These are phyloP conservation scores for Carposina sasakii DNA, from an alignment of 1,140 invertebrate species.

Conservation along the genomic window DNA sequence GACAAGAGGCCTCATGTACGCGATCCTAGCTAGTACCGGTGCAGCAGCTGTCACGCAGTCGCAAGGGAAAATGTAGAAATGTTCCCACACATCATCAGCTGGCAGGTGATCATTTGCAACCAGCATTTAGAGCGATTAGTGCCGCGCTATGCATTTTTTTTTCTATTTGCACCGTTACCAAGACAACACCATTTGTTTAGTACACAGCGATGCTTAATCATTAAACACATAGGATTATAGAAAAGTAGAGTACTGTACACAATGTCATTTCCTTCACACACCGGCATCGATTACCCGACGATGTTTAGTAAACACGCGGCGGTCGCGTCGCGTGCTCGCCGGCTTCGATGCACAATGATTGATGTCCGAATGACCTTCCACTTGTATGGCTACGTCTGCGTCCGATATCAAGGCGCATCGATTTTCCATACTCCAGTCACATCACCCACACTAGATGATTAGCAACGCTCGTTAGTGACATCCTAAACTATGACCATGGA, in stretches of 20 bases:
- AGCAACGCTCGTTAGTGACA: conserved; percentile 19
- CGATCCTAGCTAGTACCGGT: conserved; percentile 13
- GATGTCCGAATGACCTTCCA: conserved; percentile 49
- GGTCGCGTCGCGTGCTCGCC: conserved; percentile 32
- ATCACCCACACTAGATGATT: conserved; percentile 36
- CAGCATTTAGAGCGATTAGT: conserved; percentile 23
- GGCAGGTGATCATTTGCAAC: conserved; percentile 55
- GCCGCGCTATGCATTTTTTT: conserved; percentile 31
- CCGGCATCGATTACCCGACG: too few species aligned
- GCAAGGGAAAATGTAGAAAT: conserved; percentile 48
- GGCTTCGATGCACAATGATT: conserved; percentile 36
- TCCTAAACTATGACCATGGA: background rate
- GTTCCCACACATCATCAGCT: conserved; percentile 63
- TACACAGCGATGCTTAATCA: conserved; percentile 36
- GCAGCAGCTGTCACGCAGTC: conserved; percentile 14
- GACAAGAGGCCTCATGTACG: too few species aligned
- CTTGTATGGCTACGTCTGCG: conserved; percentile 34
- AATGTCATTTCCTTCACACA: too few species aligned
- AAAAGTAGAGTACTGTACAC: too few species aligned
- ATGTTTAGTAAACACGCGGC: conserved; percentile 23
- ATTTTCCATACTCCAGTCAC: conserved; percentile 45
- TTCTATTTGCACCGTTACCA: conserved; percentile 41
- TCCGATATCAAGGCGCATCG: conserved; percentile 48
- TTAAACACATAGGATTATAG: conserved; percentile 17
- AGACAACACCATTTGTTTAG: conserved; percentile 39